Conservation (phyloP, 2,113 vertebrate genomes). For the Aviceda subcristata region DNA sequence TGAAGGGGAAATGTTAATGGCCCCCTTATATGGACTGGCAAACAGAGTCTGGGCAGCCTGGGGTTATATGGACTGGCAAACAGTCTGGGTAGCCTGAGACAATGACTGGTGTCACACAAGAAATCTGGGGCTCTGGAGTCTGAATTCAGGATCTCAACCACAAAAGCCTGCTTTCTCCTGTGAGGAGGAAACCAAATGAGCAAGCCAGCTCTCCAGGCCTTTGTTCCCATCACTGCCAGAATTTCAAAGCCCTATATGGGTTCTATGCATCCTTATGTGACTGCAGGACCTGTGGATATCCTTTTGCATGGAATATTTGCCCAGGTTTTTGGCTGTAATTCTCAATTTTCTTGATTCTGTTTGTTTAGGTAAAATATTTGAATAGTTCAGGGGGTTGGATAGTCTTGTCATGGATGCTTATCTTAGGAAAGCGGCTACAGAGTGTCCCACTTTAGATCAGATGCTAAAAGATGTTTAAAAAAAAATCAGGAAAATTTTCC, state of each 20-base stretch:
- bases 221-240: neutral
- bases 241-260: neutral
- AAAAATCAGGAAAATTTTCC: neutral
- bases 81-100: neutral
- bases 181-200: neutral
- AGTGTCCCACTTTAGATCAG: neutral
- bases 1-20: neutral
- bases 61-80: neutral
- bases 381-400: neutral
- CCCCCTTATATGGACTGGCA: neutral
- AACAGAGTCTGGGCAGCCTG: neutral
- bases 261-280: neutral
- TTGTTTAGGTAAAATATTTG: neutral
- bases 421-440: neutral
- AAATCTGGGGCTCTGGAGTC: neutral
- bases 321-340: neutral
- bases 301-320: neutral
- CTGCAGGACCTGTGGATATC: neutral
- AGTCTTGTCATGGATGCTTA: neutral
- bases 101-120: neutral
- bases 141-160: neutral
- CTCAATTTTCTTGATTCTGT: neutral
- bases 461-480: neutral
- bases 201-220: neutral
- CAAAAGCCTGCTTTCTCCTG: neutral